A percentile compares a stretch with the other conserved stretches of the same genome.
Conservation (phyloP, 2,888 invertebrate species). For the Habrosyne pyritoides region DNA sequence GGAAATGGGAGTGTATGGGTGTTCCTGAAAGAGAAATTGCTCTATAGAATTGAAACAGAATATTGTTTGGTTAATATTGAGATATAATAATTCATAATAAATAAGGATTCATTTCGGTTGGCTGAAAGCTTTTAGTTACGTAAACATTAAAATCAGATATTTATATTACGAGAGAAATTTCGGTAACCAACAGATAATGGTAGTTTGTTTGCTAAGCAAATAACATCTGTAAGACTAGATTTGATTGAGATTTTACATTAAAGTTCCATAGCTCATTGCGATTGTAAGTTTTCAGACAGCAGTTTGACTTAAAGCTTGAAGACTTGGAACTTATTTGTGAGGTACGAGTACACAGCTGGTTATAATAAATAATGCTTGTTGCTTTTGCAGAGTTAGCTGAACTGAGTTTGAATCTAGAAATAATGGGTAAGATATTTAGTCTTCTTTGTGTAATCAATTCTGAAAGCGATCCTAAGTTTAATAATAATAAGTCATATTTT, state of each 20-base stretch:
- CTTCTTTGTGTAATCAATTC: too few relatives aligned
- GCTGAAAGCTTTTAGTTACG: neutral
- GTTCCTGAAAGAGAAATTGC: slow-evolving; percentile 78
- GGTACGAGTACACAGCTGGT: neutral
- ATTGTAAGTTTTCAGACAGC: neutral
- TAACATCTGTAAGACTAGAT: neutral
- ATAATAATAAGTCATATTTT: too few relatives aligned
- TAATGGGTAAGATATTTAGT: too few relatives aligned
- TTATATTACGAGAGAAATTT: neutral
- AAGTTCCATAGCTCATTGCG: neutral
- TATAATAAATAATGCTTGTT: neutral
- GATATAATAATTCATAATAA: neutral
- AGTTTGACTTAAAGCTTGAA: neutral
- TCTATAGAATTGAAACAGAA: slow-evolving; percentile 6
- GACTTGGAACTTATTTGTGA: neutral
- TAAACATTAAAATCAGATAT: neutral
- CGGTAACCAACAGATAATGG: neutral
- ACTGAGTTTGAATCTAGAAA: too few relatives aligned
- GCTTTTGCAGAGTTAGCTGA: neutral
- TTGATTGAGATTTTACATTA: neutral
- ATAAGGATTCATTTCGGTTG: neutral
- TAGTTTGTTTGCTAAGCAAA: neutral
- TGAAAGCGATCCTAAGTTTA: too few relatives aligned
- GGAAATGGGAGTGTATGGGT: slow-evolving; percentile 90
- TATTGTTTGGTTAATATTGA: neutral